These are phyloP conservation scores for Drosophila mercatorum DNA, from an alignment of 2,888 invertebrate species.

Conservation along the genomic window DNA sequence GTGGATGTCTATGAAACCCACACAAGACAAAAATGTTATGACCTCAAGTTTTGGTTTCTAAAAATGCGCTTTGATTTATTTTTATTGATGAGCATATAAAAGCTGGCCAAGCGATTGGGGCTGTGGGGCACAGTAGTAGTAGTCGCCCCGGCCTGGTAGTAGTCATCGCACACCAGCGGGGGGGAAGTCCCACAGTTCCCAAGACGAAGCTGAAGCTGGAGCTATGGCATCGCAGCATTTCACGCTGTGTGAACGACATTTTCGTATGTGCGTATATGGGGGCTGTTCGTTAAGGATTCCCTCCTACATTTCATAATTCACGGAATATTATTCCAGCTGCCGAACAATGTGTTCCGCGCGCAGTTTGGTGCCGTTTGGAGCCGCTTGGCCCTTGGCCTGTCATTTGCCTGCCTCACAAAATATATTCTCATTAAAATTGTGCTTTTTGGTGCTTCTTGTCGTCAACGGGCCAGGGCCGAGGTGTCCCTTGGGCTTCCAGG, in stretches of 20 bases:
- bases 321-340: slow-evolving; percentile 75
- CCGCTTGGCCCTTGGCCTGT: slow-evolving; percentile 55
- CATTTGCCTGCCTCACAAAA: slow-evolving; percentile 73
- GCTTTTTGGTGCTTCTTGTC: slow-evolving; percentile 72
- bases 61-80: slow-evolving; percentile 78
- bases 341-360: slow-evolving; percentile 63
- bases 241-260: slow-evolving; percentile 81
- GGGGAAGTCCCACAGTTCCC: slow-evolving; percentile 47
- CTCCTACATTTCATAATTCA: slow-evolving; percentile 78
- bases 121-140: slow-evolving; percentile 41
- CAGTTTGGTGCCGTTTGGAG: slow-evolving; percentile 26
- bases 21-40: slow-evolving; percentile 50
- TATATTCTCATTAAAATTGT: slow-evolving; percentile 82
- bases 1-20: slow-evolving; percentile 15
- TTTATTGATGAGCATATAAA: slow-evolving; percentile 81
- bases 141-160: slow-evolving; percentile 54
- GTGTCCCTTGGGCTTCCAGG: slow-evolving; percentile 45
- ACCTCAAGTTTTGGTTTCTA: slow-evolving; percentile 58
- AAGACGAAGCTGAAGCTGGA: not conserved
- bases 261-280: slow-evolving; percentile 54
- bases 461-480: slow-evolving; percentile 33
- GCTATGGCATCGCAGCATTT: slow-evolving; percentile 49
- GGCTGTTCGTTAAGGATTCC: slow-evolving; percentile 66
- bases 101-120: slow-evolving; percentile 42
- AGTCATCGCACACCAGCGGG: slow-evolving; percentile 79